Conservation (phyloP, 2,888 invertebrate genomes). For the Uloborus plumipes region DNA sequence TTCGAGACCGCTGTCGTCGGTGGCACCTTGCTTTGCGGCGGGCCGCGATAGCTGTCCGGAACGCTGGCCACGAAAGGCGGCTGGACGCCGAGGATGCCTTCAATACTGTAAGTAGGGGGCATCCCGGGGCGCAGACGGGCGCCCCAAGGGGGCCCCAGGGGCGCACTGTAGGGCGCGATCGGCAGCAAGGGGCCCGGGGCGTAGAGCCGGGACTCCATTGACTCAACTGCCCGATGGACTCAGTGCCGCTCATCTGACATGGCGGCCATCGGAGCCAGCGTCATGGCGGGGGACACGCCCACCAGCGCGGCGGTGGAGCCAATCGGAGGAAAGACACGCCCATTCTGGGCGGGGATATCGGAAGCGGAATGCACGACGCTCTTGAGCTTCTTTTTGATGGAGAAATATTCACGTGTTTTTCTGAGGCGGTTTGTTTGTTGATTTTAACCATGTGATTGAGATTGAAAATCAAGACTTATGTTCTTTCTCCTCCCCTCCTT, state of each 20-base stretch:
- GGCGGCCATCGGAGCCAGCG: slow-evolving; percentile 58
- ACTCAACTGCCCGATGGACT: slow-evolving; percentile 52
- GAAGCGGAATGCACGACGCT: slow-evolving; percentile 24
- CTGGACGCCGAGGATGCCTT: slow-evolving; percentile 54
- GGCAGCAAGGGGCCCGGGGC: slow-evolving; percentile 52
- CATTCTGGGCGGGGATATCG: not conserved
- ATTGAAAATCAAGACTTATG: no score
- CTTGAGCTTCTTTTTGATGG: slow-evolving; percentile 26
- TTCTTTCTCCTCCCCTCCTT: no score
- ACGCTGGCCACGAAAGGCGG: slow-evolving; percentile 54
- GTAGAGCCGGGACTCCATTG: slow-evolving; percentile 49
- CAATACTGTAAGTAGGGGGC: slow-evolving; percentile 50
- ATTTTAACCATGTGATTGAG: no score
- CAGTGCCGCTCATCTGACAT: slow-evolving; percentile 48
- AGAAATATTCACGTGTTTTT: slow-evolving; percentile 36
- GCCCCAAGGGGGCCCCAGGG: slow-evolving; percentile 41
- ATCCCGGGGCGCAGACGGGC: slow-evolving; percentile 47
- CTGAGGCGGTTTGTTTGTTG: no score
- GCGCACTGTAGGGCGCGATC: slow-evolving; percentile 56
- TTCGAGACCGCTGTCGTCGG: not conserved
- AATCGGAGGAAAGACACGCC: not conserved
- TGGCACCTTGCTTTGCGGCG: slow-evolving; percentile 22
- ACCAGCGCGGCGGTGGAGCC: slow-evolving; percentile 5
- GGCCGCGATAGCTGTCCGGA: slow-evolving; percentile 31
- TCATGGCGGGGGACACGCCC: not conserved